These are phyloP conservation scores for Pogonocherus hispidulus DNA, from an alignment of 2,888 invertebrate species.

Conservation along the genomic window DNA sequence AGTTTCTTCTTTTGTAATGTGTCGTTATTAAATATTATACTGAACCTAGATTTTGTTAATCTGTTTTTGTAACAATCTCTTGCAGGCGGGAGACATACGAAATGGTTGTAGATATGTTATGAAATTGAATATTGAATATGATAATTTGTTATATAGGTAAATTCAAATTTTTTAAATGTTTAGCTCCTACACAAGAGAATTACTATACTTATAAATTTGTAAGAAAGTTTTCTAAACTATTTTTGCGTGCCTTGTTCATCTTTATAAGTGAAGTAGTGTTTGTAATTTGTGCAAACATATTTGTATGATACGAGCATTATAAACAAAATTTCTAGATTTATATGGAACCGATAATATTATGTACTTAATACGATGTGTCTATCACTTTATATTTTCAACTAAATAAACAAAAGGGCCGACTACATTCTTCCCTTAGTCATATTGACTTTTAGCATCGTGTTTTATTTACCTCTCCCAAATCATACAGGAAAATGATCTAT, in stretches of 20 bases:
- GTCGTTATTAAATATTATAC: conserved; percentile 26
- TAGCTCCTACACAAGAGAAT: conserved; percentile 51
- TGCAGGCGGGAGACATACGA: conserved; percentile 53
- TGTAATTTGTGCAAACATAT: conserved; percentile 56
- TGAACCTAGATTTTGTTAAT: conserved; percentile 45
- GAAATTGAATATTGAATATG: conserved; percentile 36
- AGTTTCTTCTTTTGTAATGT: background rate
- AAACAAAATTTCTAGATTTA: conserved; percentile 65
- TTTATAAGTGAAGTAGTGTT: conserved; percentile 62
- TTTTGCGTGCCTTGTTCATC: conserved; percentile 67
- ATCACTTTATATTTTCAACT: conserved; percentile 68
- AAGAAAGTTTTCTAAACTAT: conserved; percentile 62
- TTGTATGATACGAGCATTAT: conserved; percentile 54
- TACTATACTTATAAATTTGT: conserved; percentile 52
- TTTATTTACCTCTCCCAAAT: conserved; percentile 49
- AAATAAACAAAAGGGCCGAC: conserved; percentile 65
- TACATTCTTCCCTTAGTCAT: conserved; percentile 66
- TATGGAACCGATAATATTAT: conserved; percentile 62
- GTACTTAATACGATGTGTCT: conserved; percentile 59
- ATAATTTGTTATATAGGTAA: conserved; percentile 42
- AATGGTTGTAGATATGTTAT: conserved; percentile 40
- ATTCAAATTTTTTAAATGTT: conserved; percentile 56
- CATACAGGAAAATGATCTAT: too few relatives aligned
- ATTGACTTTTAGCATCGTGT: conserved; percentile 63
- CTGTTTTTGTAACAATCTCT: conserved; percentile 49